A percentile compares a stretch with the other conserved stretches of the same genome.
phyloP scores from a whole-genome alignment of 1,140 invertebrate species.

The Oreohelix idahoensis region DNA sequence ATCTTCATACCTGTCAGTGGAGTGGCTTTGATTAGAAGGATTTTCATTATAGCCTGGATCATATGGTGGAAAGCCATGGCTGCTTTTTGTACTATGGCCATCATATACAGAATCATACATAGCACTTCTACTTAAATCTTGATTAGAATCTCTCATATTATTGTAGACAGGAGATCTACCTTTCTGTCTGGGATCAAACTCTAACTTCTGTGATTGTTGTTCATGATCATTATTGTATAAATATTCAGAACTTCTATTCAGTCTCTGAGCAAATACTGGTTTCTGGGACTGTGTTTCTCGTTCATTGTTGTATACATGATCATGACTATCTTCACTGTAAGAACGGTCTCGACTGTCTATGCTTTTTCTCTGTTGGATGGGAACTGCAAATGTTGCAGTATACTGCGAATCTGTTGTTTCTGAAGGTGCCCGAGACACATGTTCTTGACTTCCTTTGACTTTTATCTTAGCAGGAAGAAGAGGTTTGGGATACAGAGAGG shows the following conservation, averaged over 20 bases:
- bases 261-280: not conserved
- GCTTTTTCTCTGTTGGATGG: not conserved
- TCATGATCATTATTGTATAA: constrained; percentile 17
- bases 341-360: not conserved
- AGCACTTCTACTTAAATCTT: not conserved
- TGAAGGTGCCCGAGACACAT: not conserved
- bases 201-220: not conserved
- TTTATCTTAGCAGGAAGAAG: not conserved
- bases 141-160: not conserved
- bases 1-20: constrained; percentile 30
- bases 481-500: not conserved
- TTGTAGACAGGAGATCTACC: not conserved
- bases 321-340: not conserved
- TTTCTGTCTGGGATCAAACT: not conserved
- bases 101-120: constrained; percentile 7
- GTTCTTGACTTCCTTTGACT: not conserved
- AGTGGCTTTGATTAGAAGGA: not conserved
- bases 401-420: not conserved
- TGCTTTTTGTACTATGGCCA: not conserved
- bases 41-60: not conserved
- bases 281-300: not conserved
- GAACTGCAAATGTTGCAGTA: not conserved
- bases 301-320: not conserved
- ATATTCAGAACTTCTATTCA: not conserved
- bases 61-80: not conserved